These are phyloP conservation scores for Chrysogorgia sp. DNA, from an alignment of 92 coral and sea anemone species.

Conservation along the genomic window DNA sequence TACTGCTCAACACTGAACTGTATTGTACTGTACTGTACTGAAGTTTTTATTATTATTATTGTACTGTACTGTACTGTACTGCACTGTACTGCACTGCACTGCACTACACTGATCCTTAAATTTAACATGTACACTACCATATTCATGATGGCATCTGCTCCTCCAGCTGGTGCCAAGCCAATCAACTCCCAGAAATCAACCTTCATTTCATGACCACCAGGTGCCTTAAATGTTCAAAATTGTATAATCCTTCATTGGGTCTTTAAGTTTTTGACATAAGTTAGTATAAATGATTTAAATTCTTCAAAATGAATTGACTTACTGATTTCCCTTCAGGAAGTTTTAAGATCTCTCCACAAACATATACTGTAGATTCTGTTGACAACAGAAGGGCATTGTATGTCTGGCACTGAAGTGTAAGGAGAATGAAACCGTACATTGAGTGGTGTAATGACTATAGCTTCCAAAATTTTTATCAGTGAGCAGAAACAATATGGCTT, in stretches of 20 bases:
- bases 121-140: conserved; percentile 80
- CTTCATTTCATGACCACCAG: conserved; percentile 99
- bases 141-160: conserved; percentile 86
- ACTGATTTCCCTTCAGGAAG: conserved; percentile 96
- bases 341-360: conserved; percentile 85
- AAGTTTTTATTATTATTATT: background rate
- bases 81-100: too few relatives aligned
- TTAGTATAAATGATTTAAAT: too few relatives aligned
- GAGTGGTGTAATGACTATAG: background rate
- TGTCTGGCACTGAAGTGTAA: conserved; percentile 80
- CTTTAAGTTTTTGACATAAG: too few relatives aligned
- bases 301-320: conserved; percentile 28
- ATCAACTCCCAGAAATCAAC: conserved; percentile 98
- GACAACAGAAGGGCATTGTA: conserved; percentile 83
- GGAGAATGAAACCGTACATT: background rate
- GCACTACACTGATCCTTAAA: too few relatives aligned
- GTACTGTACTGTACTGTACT: background rate
- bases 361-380: conserved; percentile 84
- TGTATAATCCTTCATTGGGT: background rate
- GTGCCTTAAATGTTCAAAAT: conserved; percentile 70
- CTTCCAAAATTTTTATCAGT: too few relatives aligned
- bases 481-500: too few relatives aligned
- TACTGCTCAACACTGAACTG: too few relatives aligned
- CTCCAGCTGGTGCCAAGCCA: conserved; percentile 99
- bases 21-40: background rate